phyloP scores from a whole-genome alignment of 2,113 vertebrate species.

The Meriones unguiculatus region DNA sequence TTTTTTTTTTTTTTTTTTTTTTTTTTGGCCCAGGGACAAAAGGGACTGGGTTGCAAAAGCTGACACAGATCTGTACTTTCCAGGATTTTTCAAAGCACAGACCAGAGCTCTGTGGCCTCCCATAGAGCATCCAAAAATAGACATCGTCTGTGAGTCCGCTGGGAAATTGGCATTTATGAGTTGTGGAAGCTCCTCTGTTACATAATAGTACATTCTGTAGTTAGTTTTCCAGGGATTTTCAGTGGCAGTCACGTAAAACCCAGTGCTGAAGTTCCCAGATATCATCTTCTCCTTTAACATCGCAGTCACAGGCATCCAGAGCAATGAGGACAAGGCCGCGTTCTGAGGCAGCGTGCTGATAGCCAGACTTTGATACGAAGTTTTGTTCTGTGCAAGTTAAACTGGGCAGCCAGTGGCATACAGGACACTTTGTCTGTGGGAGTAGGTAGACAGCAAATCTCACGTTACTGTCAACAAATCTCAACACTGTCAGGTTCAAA shows the following conservation, averaged over 20 bases:
- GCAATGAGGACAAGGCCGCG: constrained; percentile 93
- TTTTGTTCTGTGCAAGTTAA: constrained; percentile 98
- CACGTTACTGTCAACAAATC: constrained; percentile 89
- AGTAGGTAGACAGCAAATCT: constrained; percentile 96
- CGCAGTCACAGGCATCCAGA: constrained; percentile 96
- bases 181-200: constrained; percentile 95
- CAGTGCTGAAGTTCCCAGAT: constrained; percentile 98
- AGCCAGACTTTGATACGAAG: constrained; percentile 95
- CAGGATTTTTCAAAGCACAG: constrained; percentile 92
- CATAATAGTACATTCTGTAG: constrained; percentile 97
- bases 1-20: too few relatives aligned
- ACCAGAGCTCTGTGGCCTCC: constrained; percentile 96
- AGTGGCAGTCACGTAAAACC: constrained; percentile 96
- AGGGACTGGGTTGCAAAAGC: too few relatives aligned
- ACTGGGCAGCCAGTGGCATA: constrained; percentile 96
- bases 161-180: constrained; percentile 95
- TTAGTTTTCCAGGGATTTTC: constrained; percentile 97
- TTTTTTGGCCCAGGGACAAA: too few relatives aligned
- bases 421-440: constrained; percentile 96
- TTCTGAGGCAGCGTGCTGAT: constrained; percentile 93
- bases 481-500: too few relatives aligned
- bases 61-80: constrained; percentile 66
- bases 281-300: constrained; percentile 96
- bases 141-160: constrained; percentile 92
- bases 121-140: constrained; percentile 97